Evolutionary conservation across 1,140 invertebrate genomes (phyloP).

Genomic region (Samia ricini): DNA sequence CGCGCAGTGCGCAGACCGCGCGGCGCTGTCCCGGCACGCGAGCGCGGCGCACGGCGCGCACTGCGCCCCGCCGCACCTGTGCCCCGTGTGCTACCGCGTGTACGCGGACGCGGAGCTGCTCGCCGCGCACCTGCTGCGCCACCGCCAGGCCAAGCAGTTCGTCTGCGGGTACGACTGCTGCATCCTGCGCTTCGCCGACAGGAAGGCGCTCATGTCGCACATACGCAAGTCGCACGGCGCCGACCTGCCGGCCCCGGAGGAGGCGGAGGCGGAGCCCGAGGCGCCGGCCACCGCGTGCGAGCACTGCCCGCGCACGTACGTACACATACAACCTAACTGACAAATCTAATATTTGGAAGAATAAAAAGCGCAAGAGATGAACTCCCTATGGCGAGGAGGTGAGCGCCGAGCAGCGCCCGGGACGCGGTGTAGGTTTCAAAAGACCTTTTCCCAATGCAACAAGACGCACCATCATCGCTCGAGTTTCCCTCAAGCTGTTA

Average conservation of each 20-base stretch:
- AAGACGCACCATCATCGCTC: no score
- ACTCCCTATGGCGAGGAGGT: no score
- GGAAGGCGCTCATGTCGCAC: constrained; percentile 48
- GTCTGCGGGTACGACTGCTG: constrained; percentile 62
- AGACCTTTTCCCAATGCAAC: no score
- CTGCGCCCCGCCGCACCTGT: constrained; percentile 30
- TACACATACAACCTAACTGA: constrained; percentile 12
- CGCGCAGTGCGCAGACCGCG: constrained; percentile 15
- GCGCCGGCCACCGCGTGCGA: constrained; percentile 28
- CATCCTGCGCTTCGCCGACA: constrained; percentile 50
- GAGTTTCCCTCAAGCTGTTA: no score
- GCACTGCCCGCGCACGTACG: constrained; percentile 45
- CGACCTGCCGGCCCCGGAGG: constrained; percentile 13
- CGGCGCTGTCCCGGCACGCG: constrained; percentile 42
- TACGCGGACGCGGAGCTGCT: constrained; percentile 23
- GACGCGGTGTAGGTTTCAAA: no score
- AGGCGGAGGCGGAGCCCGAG: constrained; percentile 4
- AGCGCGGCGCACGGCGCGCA: constrained; percentile 22
- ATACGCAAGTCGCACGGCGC: constrained; percentile 53
- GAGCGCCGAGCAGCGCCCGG: no score
- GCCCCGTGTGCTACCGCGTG: constrained; percentile 41
- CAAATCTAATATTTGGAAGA: not conserved
- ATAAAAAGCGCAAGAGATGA: no score
- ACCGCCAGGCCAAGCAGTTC: constrained; percentile 53
- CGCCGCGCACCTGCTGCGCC: constrained; percentile 44